Base-by-base conservation (phyloP, 2,888 invertebrate species). In the Agrochola litura region DNA sequence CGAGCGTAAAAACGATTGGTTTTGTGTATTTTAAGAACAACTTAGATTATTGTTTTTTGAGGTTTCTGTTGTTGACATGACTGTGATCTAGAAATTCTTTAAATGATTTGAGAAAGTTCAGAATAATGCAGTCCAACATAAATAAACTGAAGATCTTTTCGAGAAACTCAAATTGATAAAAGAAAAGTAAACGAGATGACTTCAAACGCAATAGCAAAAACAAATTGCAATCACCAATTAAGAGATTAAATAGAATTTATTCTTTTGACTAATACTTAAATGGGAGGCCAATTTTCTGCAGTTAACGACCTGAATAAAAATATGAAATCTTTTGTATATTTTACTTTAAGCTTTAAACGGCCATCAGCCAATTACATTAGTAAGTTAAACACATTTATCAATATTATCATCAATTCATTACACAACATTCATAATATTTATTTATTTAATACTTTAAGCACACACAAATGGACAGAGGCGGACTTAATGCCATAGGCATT, bases 1-100 rank as follows among this genome's bases (percentile, higher is more conserved):
- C 14, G 94, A 79, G 61, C 41, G 90, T 92, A 95, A 81, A 92
- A 89, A 86, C 86, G 76, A 68, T 60, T 63, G 52, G 1, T 25
- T 37, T 25, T 54, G 10, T 61, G 2, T 61, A 58, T 65, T 72
- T 82, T 72, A 60, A 25, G 22, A 56, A 22, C 3, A 19, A 16
- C 0, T 63, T 52, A 22, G 1, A 16, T 46, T 0, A 54, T 43
- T 14, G 3, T 43, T 73, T 66, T 66, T 2, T 37, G 5, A 25
- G 10, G 6, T 41, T 30, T 19, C 3, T 54, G 3, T 46, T 6
- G 5, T 66, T 37, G 0, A 25, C 10, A 41, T 52, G 19, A 54
- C 9, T n/a, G 3, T n/a, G 16, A 22, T 1, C 3, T 19, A 58
- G 19, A 22, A 30, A 43, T n/a, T n/a, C 12, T 64, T 6, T 4